These are phyloP conservation scores for Phragmatobia fuliginosa DNA, from an alignment of 2,888 invertebrate genomes.

Conservation along the genomic window DNA sequence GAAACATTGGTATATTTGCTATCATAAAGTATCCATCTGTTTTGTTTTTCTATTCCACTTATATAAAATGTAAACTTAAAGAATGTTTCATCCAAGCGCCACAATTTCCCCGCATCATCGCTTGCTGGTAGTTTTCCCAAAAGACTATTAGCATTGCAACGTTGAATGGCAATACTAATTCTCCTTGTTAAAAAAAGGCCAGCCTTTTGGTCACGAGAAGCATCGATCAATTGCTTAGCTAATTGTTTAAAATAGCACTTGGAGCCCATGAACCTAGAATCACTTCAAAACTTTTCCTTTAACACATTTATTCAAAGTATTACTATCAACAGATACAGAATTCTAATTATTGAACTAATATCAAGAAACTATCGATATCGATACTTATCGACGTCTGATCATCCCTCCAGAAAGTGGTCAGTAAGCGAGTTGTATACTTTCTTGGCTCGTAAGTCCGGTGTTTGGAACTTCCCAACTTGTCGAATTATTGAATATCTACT, in stretches of 20 bases:
- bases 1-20: no score
- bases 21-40: background rate
- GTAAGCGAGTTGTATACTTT: slow-evolving; percentile 79
- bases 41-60: background rate
- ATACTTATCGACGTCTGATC: slow-evolving; percentile 16
- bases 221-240: no score
- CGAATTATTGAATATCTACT: slow-evolving; percentile 77
- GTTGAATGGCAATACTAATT: no score
- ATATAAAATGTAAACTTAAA: background rate
- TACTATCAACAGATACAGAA: background rate
- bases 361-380: slow-evolving; percentile 27
- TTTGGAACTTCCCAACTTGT: slow-evolving; percentile 78
- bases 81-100: no score
- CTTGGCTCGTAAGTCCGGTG: slow-evolving; percentile 85
- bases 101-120: no score
- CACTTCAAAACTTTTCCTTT: background rate
- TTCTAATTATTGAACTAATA: background rate
- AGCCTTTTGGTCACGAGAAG: no score
- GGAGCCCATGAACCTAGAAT: no score
- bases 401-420: slow-evolving; percentile 57
- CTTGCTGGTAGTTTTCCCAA: no score
- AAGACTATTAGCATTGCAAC: no score
- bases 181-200: no score
- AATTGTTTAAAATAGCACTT: no score
- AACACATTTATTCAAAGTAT: no score